Conservation (phyloP, 1,140 invertebrate genomes). For the Calosoma granatense region DNA sequence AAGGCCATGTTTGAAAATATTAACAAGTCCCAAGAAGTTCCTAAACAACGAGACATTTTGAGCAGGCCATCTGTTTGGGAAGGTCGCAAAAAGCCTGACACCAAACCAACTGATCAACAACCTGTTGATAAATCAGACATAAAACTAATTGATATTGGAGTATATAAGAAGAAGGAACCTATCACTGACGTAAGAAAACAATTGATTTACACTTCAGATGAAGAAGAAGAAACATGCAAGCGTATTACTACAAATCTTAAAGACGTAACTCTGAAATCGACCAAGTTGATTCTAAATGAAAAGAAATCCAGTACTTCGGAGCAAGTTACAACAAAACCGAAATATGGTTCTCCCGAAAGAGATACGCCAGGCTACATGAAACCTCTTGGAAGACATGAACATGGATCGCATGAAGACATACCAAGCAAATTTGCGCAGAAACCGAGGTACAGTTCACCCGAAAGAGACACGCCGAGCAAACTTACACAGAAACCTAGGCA, state of each 20-base stretch:
- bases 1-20: slow-evolving; percentile 55
- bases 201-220: slow-evolving; percentile 12
- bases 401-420: no score
- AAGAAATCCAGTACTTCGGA: not conserved
- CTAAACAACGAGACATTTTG: slow-evolving; percentile 37
- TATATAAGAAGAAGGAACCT: slow-evolving; percentile 7
- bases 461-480: not conserved
- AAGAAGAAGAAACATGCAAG: not conserved
- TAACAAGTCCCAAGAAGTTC: slow-evolving; percentile 35
- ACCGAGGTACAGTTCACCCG: not conserved
- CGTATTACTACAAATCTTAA: slow-evolving; percentile 11
- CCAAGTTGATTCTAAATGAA: slow-evolving; percentile 16
- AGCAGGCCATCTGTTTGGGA: slow-evolving; percentile 38
- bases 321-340: not conserved
- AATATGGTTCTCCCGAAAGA: slow-evolving; percentile 12
- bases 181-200: slow-evolving; percentile 4
- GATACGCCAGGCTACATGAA: slow-evolving; percentile 30
- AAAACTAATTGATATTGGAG: slow-evolving; percentile 13
- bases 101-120: slow-evolving; percentile 6
- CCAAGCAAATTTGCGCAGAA: no score
- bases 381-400: no score
- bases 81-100: slow-evolving; percentile 17
- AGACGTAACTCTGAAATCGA: slow-evolving; percentile 16
- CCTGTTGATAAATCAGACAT: slow-evolving; percentile 4
- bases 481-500: not conserved